Conservation (phyloP, 1,140 invertebrate species). For the Melipona quadrifasciata region DNA sequence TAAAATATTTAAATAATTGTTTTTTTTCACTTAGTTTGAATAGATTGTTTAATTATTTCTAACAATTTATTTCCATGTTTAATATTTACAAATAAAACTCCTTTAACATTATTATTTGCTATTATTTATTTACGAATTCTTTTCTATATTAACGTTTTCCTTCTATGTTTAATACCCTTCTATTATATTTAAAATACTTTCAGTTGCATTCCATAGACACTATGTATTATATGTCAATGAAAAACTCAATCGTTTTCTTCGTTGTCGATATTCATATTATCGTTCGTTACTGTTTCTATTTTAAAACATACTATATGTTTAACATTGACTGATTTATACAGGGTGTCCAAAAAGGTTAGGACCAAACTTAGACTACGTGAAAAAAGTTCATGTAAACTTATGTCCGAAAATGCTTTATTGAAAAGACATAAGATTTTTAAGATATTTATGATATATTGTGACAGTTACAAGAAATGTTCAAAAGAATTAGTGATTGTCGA, state of each 20-base stretch:
- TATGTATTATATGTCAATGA: not conserved
- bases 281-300: no score
- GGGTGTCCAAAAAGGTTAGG: no score
- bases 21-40: conserved; percentile 1
- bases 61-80: conserved; percentile 13
- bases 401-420: no score
- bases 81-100: conserved; percentile 32
- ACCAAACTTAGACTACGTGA: no score
- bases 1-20: not conserved
- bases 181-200: no score
- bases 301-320: no score
- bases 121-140: not conserved
- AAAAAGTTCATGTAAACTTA: no score
- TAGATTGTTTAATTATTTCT: conserved; percentile 8
- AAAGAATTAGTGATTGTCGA: no score
- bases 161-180: not conserved
- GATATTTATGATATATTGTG: no score
- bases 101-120: not conserved
- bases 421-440: no score
- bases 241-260: not conserved
- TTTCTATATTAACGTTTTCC: not conserved
- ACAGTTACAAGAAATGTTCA: no score
- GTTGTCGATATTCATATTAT: not conserved
- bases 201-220: not conserved
- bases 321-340: no score